Evolutionary conservation across 2,888 invertebrate genomes (phyloP), one percentile per base, ranked within the genome.

Genomic region (Meganola albula): DNA sequence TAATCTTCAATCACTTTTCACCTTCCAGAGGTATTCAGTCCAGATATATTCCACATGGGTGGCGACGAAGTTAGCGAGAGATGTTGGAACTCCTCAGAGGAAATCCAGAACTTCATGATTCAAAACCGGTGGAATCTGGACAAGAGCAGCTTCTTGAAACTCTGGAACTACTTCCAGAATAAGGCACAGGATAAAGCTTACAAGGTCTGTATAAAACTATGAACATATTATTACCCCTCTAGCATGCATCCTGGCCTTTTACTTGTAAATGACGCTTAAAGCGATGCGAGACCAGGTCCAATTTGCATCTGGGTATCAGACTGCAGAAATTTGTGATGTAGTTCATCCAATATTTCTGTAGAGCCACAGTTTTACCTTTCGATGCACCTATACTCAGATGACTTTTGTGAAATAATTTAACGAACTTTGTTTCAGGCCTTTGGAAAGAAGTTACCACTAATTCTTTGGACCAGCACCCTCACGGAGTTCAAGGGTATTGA

Each of bases 11-110:
- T n/a, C n/a, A n/a, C n/a, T n/a, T n/a, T n/a, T n/a, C n/a, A n/a
- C n/a, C n/a, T 59, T 57, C 3, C 62, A 87, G 87, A 88, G 0
- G 87, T 89, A 27, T 93, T 93, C 66, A 63, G 89, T 1, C 90
- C 65, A 1, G 94, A 94, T 60, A 84, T 94, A 2, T 95, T 95
- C 77, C 95, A 95, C 68, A 95, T 95, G 94, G 95, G 95, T 1
- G 95, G 95, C 0, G 95, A 95, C 61, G 95, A 95, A 68, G 94
- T 91, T 1, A 88, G 73, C 31, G 79, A 87, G 31, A 62, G 76
- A 3, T 96, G 95, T 66, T 96, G 95, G 95, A 93, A 93, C 58
- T 88, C 90, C 0, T 92, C 92, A 1, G 66, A 78, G 2, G 80
- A 83, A 30, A 92, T 96, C 32, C 89, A 87, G 34, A 74, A 88